Conservation (phyloP, 1,140 invertebrate species). For the Neodiprion fabricii region DNA sequence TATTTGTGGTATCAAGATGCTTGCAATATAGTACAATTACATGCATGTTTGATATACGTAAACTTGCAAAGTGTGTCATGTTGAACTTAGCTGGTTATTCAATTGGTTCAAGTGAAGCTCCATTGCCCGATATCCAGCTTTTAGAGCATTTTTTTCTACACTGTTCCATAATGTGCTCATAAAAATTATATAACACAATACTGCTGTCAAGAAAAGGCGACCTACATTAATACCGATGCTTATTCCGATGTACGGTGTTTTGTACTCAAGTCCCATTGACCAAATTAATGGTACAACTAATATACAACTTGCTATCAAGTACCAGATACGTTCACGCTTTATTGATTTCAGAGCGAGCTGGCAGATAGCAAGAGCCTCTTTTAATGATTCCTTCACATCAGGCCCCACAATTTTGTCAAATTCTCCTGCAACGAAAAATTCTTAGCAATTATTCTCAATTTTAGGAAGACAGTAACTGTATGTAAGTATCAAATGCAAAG, state of each 20-base stretch:
- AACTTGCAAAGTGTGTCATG: conserved; percentile 16
- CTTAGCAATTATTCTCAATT: conserved; percentile 15
- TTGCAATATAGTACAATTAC: too few relatives aligned
- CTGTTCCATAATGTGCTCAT: conserved; percentile 83
- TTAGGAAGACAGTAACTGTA: conserved; percentile 19
- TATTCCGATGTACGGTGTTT: conserved; percentile 46
- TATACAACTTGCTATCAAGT: conserved; percentile 62
- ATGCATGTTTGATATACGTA: too few relatives aligned
- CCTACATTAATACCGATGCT: conserved; percentile 61
- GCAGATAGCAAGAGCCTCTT: conserved; percentile 69
- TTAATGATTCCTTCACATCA: conserved; percentile 60
- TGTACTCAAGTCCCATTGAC: conserved; percentile 54
- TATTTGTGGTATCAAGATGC: too few relatives aligned
- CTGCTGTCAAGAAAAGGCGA: conserved; percentile 67
- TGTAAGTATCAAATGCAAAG: conserved; percentile 23
- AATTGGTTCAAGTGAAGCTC: conserved; percentile 59
- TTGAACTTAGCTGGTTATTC: conserved; percentile 34
- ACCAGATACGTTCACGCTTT: conserved; percentile 66
- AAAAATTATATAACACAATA: conserved; percentile 73
- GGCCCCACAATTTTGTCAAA: conserved; percentile 22
- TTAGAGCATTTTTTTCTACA: conserved; percentile 78
- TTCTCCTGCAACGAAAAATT: conserved; percentile 31
- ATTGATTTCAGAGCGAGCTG: conserved; percentile 65
- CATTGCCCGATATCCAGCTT: conserved; percentile 72
- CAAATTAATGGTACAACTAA: conserved; percentile 60